phyloP scores from a whole-genome alignment of 1,140 invertebrate genomes.

The Geopemphigus sp. region DNA sequence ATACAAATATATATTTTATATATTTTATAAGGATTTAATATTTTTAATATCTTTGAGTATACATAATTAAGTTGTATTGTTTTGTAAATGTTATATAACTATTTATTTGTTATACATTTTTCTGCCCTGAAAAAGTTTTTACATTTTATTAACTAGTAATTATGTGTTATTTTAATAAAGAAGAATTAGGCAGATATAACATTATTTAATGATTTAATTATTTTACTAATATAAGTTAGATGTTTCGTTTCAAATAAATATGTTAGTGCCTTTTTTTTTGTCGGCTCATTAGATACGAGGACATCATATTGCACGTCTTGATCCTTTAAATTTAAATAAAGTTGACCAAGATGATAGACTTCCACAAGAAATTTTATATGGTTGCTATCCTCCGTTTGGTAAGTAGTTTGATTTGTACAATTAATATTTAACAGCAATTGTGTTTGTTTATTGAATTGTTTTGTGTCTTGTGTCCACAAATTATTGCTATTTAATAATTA shows the following conservation, averaged over 20 bases:
- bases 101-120: slow-evolving; percentile 1
- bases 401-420: neutral
- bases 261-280: slow-evolving; percentile 93
- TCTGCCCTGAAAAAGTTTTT: neutral
- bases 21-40: too few relatives aligned
- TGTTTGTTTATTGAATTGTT: slow-evolving; percentile 17
- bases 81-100: too few relatives aligned
- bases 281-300: slow-evolving; percentile 65
- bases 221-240: slow-evolving; percentile 15
- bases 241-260: slow-evolving; percentile 61
- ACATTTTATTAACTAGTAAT: neutral
- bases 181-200: neutral
- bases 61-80: too few relatives aligned
- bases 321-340: too few relatives aligned
- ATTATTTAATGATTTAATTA: slow-evolving; percentile 9
- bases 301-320: too few relatives aligned
- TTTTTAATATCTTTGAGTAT: too few relatives aligned
- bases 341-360: slow-evolving; percentile 79
- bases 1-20: too few relatives aligned
- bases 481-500: slow-evolving; percentile 15
- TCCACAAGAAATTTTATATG: slow-evolving; percentile 85
- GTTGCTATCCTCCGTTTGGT: slow-evolving; percentile 58
- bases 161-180: neutral
- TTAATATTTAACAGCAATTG: neutral
- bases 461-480: neutral